Evolutionary conservation across 2,888 invertebrate species (phyloP).

Genomic region (Venustoraphidia nigricollis): DNA sequence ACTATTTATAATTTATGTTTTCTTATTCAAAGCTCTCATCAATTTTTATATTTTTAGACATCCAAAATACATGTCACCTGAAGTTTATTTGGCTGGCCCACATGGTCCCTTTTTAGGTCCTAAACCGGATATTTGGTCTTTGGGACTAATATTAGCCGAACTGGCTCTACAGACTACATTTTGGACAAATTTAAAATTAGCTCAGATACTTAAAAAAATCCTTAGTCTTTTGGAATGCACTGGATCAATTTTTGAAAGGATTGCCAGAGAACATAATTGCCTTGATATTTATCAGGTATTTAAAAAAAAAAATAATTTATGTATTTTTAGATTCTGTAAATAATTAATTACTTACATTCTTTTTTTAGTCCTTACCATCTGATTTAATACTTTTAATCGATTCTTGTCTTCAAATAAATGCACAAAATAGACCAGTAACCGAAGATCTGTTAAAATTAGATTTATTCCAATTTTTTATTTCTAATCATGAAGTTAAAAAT

Average conservation of each 20-base stretch:
- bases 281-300: slow-evolving; percentile 45
- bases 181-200: slow-evolving; percentile 60
- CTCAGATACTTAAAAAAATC: slow-evolving; percentile 58
- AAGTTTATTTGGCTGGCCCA: slow-evolving; percentile 53
- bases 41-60: slow-evolving; percentile 33
- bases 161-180: slow-evolving; percentile 51
- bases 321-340: neutral
- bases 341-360: neutral
- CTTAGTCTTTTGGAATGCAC: slow-evolving; percentile 51
- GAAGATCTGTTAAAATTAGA: slow-evolving; percentile 37
- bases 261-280: slow-evolving; percentile 65
- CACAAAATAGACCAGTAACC: slow-evolving; percentile 44
- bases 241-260: slow-evolving; percentile 45
- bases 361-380: slow-evolving; percentile 38
- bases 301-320: neutral
- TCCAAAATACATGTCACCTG: slow-evolving; percentile 68
- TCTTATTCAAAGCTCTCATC: slow-evolving; percentile 1
- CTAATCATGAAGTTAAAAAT: slow-evolving; percentile 16
- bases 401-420: slow-evolving; percentile 52
- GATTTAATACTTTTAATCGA: slow-evolving; percentile 47
- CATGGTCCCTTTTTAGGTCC: slow-evolving; percentile 34
- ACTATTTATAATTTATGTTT: neutral
- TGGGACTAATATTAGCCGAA: slow-evolving; percentile 82
- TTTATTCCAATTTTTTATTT: slow-evolving; percentile 32
- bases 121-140: slow-evolving; percentile 84